Percentiles rank a stretch among this genome's conserved stretches.
phyloP scores from a whole-genome alignment of 2,797 vertebrate species.

The Sardinella longiceps region DNA sequence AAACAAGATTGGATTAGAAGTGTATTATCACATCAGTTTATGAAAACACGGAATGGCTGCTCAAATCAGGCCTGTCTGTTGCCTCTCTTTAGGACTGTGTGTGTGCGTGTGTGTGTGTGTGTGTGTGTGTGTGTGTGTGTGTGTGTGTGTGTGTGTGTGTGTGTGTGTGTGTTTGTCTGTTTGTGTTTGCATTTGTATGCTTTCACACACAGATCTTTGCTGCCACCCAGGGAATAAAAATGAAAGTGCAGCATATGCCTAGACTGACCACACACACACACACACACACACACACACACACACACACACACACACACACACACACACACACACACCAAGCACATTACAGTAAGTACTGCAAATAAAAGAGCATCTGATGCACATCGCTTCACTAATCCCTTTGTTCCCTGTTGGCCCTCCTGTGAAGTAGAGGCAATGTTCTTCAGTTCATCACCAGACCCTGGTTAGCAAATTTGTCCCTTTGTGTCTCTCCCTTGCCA shows the following conservation, averaged over 20 bases:
- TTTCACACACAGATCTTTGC: conserved; percentile 14
- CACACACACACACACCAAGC: background rate
- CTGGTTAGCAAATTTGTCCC: background rate
- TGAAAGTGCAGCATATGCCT: background rate
- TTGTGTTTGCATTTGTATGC: background rate
- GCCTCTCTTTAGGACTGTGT: background rate
- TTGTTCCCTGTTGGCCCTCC: background rate
- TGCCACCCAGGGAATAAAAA: conserved; percentile 2
- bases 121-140: conserved; percentile 7
- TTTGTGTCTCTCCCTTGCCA: background rate
- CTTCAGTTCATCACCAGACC: background rate
- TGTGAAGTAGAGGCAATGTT: background rate
- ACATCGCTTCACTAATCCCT: background rate
- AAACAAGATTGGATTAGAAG: conserved; percentile 26
- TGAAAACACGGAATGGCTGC: background rate
- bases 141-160: background rate
- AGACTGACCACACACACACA: conserved; percentile 18
- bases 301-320: conserved; percentile 10
- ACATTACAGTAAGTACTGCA: background rate
- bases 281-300: background rate
- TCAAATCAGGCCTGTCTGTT: conserved; percentile 26
- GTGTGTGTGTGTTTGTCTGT: background rate
- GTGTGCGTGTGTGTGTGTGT: background rate
- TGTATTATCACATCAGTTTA: conserved; percentile 37
- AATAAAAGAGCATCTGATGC: background rate